Percentiles rank a stretch among this genome's conserved stretches.
Evolutionary conservation across 2,113 vertebrate species (phyloP).

Genomic region (Falco punctatus): DNA sequence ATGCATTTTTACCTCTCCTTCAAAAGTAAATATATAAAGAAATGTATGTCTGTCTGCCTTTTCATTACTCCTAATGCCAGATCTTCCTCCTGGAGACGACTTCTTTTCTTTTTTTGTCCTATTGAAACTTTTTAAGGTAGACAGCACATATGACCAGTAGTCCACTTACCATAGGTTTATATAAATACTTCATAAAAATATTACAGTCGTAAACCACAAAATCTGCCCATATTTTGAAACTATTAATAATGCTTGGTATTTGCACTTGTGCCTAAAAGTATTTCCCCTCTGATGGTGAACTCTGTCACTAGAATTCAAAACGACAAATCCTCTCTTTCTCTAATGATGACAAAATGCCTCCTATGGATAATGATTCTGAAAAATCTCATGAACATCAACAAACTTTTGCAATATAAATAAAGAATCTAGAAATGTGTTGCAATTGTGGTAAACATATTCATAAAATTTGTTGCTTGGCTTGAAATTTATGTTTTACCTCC

Average conservation of each 20-base stretch:
- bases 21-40: background rate
- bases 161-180: background rate
- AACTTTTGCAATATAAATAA: background rate
- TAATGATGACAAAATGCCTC: background rate
- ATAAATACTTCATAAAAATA: background rate
- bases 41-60: background rate
- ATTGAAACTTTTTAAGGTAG: background rate
- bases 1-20: background rate
- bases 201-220: background rate
- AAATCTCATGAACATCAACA: background rate
- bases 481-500: background rate
- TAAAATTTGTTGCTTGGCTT: background rate
- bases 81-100: background rate
- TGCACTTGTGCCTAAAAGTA: background rate
- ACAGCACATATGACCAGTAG: background rate
- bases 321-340: background rate
- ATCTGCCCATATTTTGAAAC: background rate
- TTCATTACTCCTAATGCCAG: background rate
- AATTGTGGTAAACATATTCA: background rate
- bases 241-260: background rate
- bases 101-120: background rate
- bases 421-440: background rate
- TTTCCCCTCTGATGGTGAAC: background rate
- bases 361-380: background rate
- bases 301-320: background rate